Evolutionary conservation across 2,113 vertebrate genomes (phyloP).

Genomic region (Oryzias javanicus): DNA sequence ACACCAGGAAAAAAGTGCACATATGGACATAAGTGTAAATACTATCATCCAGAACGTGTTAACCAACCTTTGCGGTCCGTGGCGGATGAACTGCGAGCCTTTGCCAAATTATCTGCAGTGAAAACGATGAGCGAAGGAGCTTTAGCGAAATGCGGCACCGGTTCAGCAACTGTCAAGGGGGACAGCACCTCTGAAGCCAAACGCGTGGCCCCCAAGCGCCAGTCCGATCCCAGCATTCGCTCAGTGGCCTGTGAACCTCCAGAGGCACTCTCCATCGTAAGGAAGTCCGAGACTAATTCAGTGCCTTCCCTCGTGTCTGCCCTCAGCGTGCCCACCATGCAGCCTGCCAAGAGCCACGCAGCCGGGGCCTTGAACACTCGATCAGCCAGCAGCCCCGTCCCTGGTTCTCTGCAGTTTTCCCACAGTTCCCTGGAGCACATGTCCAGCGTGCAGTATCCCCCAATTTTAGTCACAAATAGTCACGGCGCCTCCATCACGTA

Average conservation of each 20-base stretch:
- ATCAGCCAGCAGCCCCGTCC: constrained; percentile 96
- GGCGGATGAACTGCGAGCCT: constrained; percentile 96
- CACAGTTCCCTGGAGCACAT: constrained; percentile 94
- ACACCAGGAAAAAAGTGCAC: constrained; percentile 96
- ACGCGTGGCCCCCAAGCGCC: constrained; percentile 91
- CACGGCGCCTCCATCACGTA: constrained; percentile 91
- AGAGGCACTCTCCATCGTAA: constrained; percentile 83
- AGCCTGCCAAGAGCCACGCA: constrained; percentile 91
- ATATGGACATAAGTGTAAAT: constrained; percentile 99
- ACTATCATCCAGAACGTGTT: constrained; percentile 97
- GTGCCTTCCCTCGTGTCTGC: constrained; percentile 96
- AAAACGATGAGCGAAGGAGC: constrained; percentile 98
- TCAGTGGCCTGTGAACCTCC: constrained; percentile 90
- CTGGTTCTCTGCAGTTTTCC: constrained; percentile 90
- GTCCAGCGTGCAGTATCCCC: constrained; percentile 93
- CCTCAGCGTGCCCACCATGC: constrained; percentile 94
- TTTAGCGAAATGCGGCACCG: constrained; percentile 86
- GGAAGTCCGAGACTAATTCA: constrained; percentile 93
- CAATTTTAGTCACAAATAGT: constrained; percentile 96
- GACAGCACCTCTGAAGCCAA: constrained; percentile 88
- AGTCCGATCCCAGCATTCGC: constrained; percentile 97
- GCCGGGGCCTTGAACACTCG: constrained; percentile 95
- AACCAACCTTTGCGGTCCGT: constrained; percentile 95
- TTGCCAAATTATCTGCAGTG: constrained; percentile 95
- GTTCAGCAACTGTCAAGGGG: constrained; percentile 78